Conservation (phyloP, 53 echinoderm and acorn worm species). For the Hippasteria phrygiana region DNA sequence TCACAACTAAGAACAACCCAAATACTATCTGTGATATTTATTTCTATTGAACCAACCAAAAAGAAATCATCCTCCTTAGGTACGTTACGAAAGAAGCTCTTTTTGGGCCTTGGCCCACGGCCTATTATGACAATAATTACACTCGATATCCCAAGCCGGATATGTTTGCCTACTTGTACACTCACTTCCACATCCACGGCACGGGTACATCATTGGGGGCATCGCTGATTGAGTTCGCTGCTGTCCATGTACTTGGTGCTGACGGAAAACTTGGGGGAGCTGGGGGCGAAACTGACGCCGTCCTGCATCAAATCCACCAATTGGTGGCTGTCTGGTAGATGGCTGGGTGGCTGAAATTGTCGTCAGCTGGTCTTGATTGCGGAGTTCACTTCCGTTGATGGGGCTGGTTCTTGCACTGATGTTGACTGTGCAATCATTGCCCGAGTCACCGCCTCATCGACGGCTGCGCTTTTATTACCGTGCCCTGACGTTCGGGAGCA, state of each 20-base stretch:
- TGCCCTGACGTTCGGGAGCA: constrained; percentile 19
- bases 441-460: constrained; percentile 28
- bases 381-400: constrained; percentile 17
- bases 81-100: too few species aligned
- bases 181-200: constrained; percentile 34
- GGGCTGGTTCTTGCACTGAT: neutral
- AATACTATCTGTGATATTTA: too few species aligned
- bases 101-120: too few species aligned
- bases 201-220: constrained; percentile 7
- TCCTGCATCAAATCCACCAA: neutral
- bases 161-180: constrained; percentile 33
- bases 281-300: neutral
- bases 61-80: too few species aligned
- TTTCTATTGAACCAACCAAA: too few species aligned
- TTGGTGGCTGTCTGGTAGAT: neutral
- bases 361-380: constrained; percentile 40
- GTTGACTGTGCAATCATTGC: constrained; percentile 48
- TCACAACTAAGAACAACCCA: too few species aligned
- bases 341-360: constrained; percentile 20
- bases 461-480: constrained; percentile 44
- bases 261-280: neutral
- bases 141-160: constrained; percentile 21
- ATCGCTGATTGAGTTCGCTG: neutral
- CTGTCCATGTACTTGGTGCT: neutral
- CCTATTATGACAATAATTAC: constrained; percentile 14